Conservation (phyloP, 2,797 vertebrate genomes). For the Lerista edwardsae region DNA sequence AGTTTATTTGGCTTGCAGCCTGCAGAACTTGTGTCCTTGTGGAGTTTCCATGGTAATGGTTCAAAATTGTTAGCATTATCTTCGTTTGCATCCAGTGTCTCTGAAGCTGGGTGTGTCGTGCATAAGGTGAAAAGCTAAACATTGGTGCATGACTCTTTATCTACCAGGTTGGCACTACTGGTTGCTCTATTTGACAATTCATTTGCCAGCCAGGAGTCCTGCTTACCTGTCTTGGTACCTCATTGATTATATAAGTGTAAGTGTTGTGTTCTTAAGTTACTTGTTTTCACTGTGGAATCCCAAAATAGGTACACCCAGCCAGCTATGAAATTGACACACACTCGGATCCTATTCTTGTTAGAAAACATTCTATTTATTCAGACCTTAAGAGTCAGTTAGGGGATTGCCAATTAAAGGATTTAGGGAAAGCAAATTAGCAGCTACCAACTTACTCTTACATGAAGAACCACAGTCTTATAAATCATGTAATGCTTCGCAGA, state of each 20-base stretch:
- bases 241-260: constrained; percentile 22
- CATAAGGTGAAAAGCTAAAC: background rate
- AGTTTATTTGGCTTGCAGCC: background rate
- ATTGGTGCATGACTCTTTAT: background rate
- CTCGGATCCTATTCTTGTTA: constrained; percentile 48
- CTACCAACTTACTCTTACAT: constrained; percentile 57
- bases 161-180: background rate
- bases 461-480: constrained; percentile 44
- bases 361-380: background rate
- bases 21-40: constrained; percentile 33
- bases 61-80: constrained; percentile 25
- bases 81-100: background rate
- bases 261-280: constrained; percentile 22
- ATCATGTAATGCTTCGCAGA: constrained; percentile 35
- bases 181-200: background rate
- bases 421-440: constrained; percentile 56
- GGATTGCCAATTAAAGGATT: constrained; percentile 52
- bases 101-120: background rate
- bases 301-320: background rate
- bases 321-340: background rate
- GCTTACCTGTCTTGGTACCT: background rate
- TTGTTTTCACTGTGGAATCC: constrained; percentile 51
- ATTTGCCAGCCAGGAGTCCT: constrained; percentile 20
- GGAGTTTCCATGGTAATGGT: constrained; percentile 43
- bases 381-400: constrained; percentile 39